Evolutionary conservation across 2,113 vertebrate genomes (phyloP).

Genomic region (Pimephales promelas): DNA sequence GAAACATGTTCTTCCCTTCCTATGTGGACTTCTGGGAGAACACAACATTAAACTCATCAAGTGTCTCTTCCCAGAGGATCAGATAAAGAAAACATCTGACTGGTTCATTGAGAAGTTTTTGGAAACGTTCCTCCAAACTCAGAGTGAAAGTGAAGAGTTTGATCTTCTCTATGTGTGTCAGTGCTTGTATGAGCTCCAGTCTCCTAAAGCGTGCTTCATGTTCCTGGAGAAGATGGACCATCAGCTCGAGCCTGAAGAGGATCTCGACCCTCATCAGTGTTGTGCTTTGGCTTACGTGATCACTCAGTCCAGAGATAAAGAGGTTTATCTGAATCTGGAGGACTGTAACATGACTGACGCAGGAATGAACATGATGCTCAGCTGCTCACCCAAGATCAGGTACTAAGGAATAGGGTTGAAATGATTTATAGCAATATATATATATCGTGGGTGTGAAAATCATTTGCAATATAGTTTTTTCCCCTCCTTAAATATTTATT

Average conservation of each 20-base stretch:
- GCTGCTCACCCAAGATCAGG: constrained; percentile 13
- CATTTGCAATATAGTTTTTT: no score
- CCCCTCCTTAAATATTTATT: no score
- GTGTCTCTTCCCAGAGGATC: constrained; percentile 41
- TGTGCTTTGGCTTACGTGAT: constrained; percentile 56
- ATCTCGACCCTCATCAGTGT: constrained; percentile 56
- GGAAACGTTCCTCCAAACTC: constrained; percentile 10
- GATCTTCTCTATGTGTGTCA: constrained; percentile 52
- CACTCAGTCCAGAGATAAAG: constrained; percentile 34
- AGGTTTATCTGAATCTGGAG: constrained; percentile 44
- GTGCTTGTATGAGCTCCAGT: constrained; percentile 57
- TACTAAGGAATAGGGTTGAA: background rate
- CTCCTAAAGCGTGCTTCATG: constrained; percentile 36
- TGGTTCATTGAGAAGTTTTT: constrained; percentile 31
- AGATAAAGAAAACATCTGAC: constrained; percentile 19
- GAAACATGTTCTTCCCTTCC: constrained; percentile 50
- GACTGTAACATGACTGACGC: constrained; percentile 21
- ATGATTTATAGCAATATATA: no score
- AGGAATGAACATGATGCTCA: constrained; percentile 43
- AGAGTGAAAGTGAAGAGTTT: background rate
- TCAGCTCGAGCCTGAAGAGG: constrained; percentile 20
- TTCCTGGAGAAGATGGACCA: constrained; percentile 47
- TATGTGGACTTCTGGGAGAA: constrained; percentile 53
- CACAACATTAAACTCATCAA: constrained; percentile 32
- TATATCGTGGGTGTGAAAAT: no score